Evolutionary conservation across 2,797 vertebrate species (phyloP).

Genomic region (Selene dorsalis): DNA sequence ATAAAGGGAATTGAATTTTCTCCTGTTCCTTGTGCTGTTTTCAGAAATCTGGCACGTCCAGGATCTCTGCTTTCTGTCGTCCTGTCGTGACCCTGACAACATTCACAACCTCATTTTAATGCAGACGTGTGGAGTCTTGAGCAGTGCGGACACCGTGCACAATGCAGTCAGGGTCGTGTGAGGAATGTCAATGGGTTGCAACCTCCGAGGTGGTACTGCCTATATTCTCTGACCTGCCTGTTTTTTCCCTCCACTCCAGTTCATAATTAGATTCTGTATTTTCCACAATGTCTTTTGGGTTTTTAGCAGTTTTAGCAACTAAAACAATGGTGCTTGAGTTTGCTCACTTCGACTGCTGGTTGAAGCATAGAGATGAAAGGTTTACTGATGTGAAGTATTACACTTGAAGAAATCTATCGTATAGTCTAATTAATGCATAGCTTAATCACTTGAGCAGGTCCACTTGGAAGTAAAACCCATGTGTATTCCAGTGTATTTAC

Average conservation of each 20-base stretch:
- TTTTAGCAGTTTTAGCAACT: not conserved
- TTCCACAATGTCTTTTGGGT: not conserved
- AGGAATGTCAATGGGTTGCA: conserved; percentile 24
- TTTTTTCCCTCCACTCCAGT: not conserved
- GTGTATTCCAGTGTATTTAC: not conserved
- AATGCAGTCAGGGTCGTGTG: not conserved
- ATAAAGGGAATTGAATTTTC: conserved; percentile 18
- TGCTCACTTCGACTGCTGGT: not conserved
- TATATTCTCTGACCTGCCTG: conserved; percentile 2
- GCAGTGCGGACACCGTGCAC: not conserved
- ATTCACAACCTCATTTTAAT: conserved; percentile 39
- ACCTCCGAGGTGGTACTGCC: not conserved
- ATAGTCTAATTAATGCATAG: not conserved
- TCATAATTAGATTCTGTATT: not conserved
- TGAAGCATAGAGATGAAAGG: not conserved
- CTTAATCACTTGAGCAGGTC: not conserved
- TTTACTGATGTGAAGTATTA: not conserved
- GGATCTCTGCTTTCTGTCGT: conserved; percentile 15
- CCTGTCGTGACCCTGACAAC: conserved; percentile 27
- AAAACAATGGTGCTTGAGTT: not conserved
- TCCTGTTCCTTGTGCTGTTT: conserved; percentile 19
- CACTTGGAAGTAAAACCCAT: not conserved
- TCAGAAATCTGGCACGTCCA: conserved; percentile 30
- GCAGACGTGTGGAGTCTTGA: conserved; percentile 25
- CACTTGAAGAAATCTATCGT: not conserved